These are phyloP conservation scores for Scaptomyza montana DNA, from an alignment of 1,140 invertebrate genomes.

Conservation along the genomic window DNA sequence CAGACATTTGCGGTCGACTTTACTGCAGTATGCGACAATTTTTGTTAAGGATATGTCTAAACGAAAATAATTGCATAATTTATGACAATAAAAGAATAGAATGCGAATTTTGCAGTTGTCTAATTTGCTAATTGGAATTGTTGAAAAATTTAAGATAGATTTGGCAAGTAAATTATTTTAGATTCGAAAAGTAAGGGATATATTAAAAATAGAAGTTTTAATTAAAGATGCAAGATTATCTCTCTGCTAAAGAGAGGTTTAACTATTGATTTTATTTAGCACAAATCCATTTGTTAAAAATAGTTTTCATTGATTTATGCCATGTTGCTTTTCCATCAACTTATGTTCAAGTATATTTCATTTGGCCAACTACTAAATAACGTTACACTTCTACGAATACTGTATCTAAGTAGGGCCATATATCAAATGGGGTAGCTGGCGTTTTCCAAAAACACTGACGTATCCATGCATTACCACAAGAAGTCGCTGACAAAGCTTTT, in stretches of 20 bases:
- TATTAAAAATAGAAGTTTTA: too few relatives aligned
- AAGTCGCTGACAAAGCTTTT: slow-evolving; percentile 81
- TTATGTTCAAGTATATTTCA: slow-evolving; percentile 57
- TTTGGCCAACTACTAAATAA: slow-evolving; percentile 64
- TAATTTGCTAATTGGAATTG: slow-evolving; percentile 58
- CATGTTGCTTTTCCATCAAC: slow-evolving; percentile 31
- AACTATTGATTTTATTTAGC: too few relatives aligned
- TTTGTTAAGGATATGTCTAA: slow-evolving; percentile 39
- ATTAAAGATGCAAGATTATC: too few relatives aligned
- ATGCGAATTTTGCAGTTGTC: not conserved
- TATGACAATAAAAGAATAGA: slow-evolving; percentile 32
- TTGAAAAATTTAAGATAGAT: too few relatives aligned
- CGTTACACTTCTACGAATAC: slow-evolving; percentile 1
- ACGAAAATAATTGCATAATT: slow-evolving; percentile 51
- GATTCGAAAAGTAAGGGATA: too few relatives aligned
- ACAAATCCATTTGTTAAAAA: not conserved
- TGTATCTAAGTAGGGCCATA: slow-evolving; percentile 70
- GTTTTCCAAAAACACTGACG: slow-evolving; percentile 39
- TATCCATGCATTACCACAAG: slow-evolving; percentile 67
- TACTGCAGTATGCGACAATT: slow-evolving; percentile 27
- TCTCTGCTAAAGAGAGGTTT: too few relatives aligned
- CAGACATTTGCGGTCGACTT: slow-evolving; percentile 61
- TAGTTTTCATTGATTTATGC: slow-evolving; percentile 42
- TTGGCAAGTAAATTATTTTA: too few relatives aligned
- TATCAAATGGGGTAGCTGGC: slow-evolving; percentile 52